These are phyloP conservation scores for Acrossocheilus fasciatus DNA, from an alignment of 2,797 vertebrate genomes.

Conservation along the genomic window DNA sequence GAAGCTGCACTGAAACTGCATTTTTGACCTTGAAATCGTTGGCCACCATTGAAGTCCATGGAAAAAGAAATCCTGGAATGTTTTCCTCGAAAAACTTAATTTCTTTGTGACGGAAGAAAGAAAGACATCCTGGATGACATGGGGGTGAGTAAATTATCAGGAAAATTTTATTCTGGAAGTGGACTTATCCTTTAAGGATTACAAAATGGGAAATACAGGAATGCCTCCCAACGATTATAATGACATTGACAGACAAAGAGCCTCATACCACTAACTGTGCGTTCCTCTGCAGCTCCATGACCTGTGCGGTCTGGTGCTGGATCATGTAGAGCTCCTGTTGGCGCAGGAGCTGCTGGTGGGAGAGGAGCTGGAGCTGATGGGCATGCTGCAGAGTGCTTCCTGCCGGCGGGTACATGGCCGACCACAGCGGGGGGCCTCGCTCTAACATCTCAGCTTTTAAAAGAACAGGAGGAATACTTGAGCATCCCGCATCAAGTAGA, in stretches of 20 bases:
- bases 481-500: conserved; percentile 8
- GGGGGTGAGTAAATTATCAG: no score
- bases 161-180: background rate
- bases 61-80: no score
- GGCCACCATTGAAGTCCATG: no score
- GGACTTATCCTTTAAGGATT: background rate
- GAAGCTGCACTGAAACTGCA: no score
- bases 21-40: no score
- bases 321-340: conserved; percentile 97
- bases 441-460: conserved; percentile 90
- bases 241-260: conserved; percentile 16
- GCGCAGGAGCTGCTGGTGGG: conserved; percentile 95
- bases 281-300: conserved; percentile 93
- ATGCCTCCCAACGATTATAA: background rate
- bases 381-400: conserved; percentile 93
- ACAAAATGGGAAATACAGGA: conserved; percentile 14
- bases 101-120: no score
- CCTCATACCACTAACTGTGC: conserved; percentile 90
- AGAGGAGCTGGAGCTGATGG: conserved; percentile 96
- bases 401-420: conserved; percentile 86
- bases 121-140: no score
- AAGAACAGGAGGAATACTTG: conserved; percentile 27
- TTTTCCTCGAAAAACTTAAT: no score
- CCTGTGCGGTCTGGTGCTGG: conserved; percentile 95
- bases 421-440: conserved; percentile 90